Percentiles rank a stretch among this genome's conserved stretches.
phyloP scores from a whole-genome alignment of 2,888 invertebrate genomes.

The Camptogramma bilineatum region DNA sequence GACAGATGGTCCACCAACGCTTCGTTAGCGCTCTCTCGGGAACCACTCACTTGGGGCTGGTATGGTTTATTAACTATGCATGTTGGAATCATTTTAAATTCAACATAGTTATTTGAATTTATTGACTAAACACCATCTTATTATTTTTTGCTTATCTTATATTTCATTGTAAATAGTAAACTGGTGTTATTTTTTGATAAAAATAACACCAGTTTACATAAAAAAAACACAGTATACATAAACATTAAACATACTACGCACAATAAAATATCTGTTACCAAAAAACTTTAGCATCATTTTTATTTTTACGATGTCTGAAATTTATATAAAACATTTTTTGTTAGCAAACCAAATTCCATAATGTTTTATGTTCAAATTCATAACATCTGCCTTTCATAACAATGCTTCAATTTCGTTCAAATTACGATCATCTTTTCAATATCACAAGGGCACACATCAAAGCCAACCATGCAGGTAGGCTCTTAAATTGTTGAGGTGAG shows the following conservation, averaged over 20 bases:
- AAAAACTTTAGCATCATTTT: background rate
- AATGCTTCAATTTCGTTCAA: constrained; percentile 50
- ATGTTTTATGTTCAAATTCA: constrained; percentile 43
- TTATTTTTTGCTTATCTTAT: background rate
- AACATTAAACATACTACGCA: background rate
- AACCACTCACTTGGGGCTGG: constrained; percentile 18
- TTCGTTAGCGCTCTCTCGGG: constrained; percentile 36
- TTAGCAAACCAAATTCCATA: constrained; percentile 33
- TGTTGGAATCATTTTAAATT: constrained; percentile 12
- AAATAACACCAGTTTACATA: no score
- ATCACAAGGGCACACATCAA: constrained; percentile 40
- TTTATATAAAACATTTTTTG: constrained; percentile 15
- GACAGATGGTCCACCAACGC: constrained; percentile 35
- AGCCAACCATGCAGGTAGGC: constrained; percentile 41
- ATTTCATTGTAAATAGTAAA: background rate
- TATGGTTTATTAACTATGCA: constrained; percentile 22
- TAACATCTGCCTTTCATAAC: constrained; percentile 51
- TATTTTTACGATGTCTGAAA: background rate
- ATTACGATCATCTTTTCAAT: constrained; percentile 51
- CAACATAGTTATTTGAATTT: background rate
- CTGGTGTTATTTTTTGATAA: background rate
- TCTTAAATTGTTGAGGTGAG: constrained; percentile 38
- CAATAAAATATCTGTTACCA: background rate
- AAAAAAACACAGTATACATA: no score
- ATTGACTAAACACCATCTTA: background rate